These are phyloP conservation scores for Echeneis naucrates DNA, from an alignment of 2,797 vertebrate genomes.

Conservation along the genomic window DNA sequence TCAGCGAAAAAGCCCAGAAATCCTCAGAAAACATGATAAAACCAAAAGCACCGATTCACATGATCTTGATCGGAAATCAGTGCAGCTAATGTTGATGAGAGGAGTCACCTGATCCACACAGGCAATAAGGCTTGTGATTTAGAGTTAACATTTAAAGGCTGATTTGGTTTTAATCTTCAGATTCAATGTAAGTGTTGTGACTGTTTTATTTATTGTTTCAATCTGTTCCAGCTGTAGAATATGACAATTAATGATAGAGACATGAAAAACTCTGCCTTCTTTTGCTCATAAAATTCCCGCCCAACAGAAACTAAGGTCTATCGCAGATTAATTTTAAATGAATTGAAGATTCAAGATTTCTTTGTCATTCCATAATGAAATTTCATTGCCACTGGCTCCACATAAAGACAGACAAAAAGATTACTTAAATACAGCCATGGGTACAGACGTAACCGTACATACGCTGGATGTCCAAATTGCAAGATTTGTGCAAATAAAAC, in stretches of 20 bases:
- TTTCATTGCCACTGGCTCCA: too few relatives aligned
- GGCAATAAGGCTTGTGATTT: too few relatives aligned
- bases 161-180: neutral
- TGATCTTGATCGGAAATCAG: neutral
- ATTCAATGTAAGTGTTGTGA: neutral
- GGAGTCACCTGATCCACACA: neutral
- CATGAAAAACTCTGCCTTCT: neutral
- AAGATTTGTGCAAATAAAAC: too few relatives aligned
- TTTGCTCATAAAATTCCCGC: slow-evolving; percentile 27
- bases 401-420: too few relatives aligned
- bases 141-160: too few relatives aligned
- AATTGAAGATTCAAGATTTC: too few relatives aligned
- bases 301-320: neutral
- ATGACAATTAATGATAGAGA: neutral
- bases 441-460: too few relatives aligned
- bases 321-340: slow-evolving; percentile 1
- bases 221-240: neutral
- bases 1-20: too few relatives aligned
- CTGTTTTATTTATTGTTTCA: neutral
- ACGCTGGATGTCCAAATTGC: too few relatives aligned
- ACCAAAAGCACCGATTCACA: neutral
- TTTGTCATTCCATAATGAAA: too few relatives aligned
- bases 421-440: too few relatives aligned
- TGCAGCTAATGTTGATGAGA: neutral
- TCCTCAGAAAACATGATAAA: too few relatives aligned